phyloP scores from a whole-genome alignment of 2,888 invertebrate genomes.

The Caenorhabditis sp. region DNA sequence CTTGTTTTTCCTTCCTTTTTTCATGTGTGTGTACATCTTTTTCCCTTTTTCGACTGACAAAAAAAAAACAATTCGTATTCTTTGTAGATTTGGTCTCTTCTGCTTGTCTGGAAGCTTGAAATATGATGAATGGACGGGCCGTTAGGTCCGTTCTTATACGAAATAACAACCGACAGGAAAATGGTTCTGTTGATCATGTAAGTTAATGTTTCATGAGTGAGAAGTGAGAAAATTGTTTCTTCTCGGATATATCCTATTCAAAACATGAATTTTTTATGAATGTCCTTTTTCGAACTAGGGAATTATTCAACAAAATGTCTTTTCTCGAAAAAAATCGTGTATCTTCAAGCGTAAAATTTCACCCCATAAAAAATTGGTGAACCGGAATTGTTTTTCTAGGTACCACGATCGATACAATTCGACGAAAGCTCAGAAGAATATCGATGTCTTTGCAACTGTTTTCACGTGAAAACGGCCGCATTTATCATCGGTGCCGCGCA shows the following conservation, averaged over 20 bases:
- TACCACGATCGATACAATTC: slow-evolving; percentile 66
- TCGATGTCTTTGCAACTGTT: slow-evolving; percentile 69
- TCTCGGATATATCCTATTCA: too few species aligned
- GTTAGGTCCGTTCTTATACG: slow-evolving; percentile 62
- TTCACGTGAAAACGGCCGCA: slow-evolving; percentile 69
- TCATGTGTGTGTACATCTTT: too few species aligned
- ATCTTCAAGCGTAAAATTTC: too few species aligned
- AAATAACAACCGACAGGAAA: slow-evolving; percentile 57
- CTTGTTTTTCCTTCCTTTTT: slow-evolving; percentile 20
- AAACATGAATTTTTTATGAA: too few species aligned
- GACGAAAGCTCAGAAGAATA: slow-evolving; percentile 67
- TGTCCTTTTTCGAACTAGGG: too few species aligned
- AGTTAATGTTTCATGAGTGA: not conserved
- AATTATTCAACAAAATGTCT: too few species aligned
- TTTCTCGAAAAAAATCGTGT: too few species aligned
- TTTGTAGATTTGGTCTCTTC: slow-evolving; percentile 7
- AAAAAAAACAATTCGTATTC: not conserved
- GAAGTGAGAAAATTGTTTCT: not conserved
- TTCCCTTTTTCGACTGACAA: not conserved
- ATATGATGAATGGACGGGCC: slow-evolving; percentile 66
- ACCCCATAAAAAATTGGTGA: not conserved
- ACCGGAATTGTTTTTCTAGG: slow-evolving; percentile 28
- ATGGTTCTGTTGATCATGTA: slow-evolving; percentile 52
- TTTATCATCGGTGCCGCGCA: slow-evolving; percentile 62
- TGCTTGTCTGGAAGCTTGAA: slow-evolving; percentile 34